Evolutionary conservation across 2,113 vertebrate species (phyloP).

Genomic region (Mungos mungo): DNA sequence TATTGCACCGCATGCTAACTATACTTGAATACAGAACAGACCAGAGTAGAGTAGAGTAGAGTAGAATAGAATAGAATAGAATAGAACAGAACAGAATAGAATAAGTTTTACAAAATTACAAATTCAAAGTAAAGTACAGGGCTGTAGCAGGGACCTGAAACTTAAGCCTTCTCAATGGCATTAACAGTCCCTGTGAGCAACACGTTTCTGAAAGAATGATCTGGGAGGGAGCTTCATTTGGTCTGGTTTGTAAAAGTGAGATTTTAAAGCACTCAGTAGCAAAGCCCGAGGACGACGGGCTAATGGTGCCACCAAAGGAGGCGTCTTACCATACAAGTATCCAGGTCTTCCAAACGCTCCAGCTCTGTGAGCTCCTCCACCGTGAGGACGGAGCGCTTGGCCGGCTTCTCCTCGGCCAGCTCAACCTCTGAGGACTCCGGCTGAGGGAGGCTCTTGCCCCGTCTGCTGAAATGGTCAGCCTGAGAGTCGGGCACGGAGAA

Average conservation of each 20-base stretch:
- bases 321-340: constrained; percentile 94
- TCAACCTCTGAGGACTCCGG: constrained; percentile 92
- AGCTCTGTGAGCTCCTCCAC: constrained; percentile 91
- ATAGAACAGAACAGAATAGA: neutral
- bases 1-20: neutral
- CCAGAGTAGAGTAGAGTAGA: neutral
- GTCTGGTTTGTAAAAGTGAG: neutral
- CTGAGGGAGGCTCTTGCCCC: constrained; percentile 89
- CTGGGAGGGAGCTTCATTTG: rapidly evolving
- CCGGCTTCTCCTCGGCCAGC: constrained; percentile 88
- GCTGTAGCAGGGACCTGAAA: rapidly evolving
- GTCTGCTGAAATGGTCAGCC: constrained; percentile 93
- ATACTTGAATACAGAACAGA: neutral
- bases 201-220: neutral
- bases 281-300: neutral
- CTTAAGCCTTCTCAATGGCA: too few relatives aligned
- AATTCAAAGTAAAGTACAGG: neutral
- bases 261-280: rapidly evolving
- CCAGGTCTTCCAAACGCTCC: constrained; percentile 94
- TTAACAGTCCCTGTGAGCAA: neutral
- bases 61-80: neutral
- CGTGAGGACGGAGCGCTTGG: constrained; percentile 86
- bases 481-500: constrained; percentile 53
- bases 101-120: neutral
- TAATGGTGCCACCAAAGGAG: neutral